phyloP scores from a whole-genome alignment of 2,888 invertebrate species.

The Erebia epiphron region DNA sequence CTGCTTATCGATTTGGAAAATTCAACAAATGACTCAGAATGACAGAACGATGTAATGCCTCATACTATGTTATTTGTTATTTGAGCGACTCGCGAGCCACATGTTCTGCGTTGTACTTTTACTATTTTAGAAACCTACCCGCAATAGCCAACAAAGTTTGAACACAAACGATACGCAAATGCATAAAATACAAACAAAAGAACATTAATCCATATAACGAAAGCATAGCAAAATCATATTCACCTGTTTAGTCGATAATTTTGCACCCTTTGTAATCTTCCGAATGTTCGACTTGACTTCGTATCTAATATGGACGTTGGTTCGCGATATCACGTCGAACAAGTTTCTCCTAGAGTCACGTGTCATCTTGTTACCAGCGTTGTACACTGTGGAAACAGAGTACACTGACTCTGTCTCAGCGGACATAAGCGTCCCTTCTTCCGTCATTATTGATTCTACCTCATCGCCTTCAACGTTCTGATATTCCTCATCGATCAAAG shows the following conservation, averaged over 20 bases:
- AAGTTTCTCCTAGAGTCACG: slow-evolving; percentile 71
- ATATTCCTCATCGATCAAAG: slow-evolving; percentile 75
- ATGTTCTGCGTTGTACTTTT: no score
- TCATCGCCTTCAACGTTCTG: slow-evolving; percentile 74
- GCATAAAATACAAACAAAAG: no score
- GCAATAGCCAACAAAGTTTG: no score
- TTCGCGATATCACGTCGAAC: slow-evolving; percentile 73
- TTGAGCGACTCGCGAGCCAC: no score
- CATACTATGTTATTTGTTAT: no score
- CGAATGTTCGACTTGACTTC: slow-evolving; percentile 72
- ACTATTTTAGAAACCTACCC: no score
- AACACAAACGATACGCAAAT: no score
- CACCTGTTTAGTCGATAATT: slow-evolving; percentile 73
- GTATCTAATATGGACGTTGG: slow-evolving; percentile 66
- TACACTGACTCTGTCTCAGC: slow-evolving; percentile 73
- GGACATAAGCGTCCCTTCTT: slow-evolving; percentile 68
- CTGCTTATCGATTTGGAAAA: no score
- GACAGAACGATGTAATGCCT: no score
- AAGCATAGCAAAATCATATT: no score
- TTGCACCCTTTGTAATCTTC: slow-evolving; percentile 75
- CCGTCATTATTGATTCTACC: slow-evolving; percentile 67
- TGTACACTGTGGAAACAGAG: slow-evolving; percentile 72
- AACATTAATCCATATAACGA: no score
- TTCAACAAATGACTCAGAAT: no score
- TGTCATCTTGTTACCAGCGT: slow-evolving; percentile 61